Evolutionary conservation across 2,797 vertebrate genomes (phyloP).

Genomic region (Thunnus albacares): DNA sequence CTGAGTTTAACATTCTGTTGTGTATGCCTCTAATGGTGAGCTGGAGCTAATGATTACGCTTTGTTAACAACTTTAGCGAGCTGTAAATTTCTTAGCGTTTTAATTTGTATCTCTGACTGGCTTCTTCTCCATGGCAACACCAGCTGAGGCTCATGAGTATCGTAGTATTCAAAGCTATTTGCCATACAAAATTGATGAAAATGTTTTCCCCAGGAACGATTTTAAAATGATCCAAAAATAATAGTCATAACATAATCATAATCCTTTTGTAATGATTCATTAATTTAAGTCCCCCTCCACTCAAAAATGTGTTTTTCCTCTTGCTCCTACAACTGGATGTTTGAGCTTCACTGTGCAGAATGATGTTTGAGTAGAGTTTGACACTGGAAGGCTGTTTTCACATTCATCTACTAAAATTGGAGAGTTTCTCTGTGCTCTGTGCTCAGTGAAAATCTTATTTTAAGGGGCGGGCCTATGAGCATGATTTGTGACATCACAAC

Average conservation of each 20-base stretch:
- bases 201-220: too few relatives aligned
- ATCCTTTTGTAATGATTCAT: background rate
- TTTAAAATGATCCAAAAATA: background rate
- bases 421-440: too few relatives aligned
- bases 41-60: background rate
- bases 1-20: background rate
- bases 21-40: background rate
- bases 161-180: background rate
- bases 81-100: background rate
- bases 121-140: background rate
- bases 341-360: too few relatives aligned
- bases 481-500: too few relatives aligned
- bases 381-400: too few relatives aligned
- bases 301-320: too few relatives aligned
- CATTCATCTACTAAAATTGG: too few relatives aligned
- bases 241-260: background rate
- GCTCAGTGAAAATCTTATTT: too few relatives aligned
- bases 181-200: background rate
- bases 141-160: background rate
- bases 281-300: background rate
- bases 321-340: too few relatives aligned
- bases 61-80: background rate
- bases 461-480: too few relatives aligned
- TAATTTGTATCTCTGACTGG: background rate
- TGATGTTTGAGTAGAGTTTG: too few relatives aligned